Base-by-base conservation (phyloP, 2,797 vertebrate genomes). In the Ara ararauna region DNA sequence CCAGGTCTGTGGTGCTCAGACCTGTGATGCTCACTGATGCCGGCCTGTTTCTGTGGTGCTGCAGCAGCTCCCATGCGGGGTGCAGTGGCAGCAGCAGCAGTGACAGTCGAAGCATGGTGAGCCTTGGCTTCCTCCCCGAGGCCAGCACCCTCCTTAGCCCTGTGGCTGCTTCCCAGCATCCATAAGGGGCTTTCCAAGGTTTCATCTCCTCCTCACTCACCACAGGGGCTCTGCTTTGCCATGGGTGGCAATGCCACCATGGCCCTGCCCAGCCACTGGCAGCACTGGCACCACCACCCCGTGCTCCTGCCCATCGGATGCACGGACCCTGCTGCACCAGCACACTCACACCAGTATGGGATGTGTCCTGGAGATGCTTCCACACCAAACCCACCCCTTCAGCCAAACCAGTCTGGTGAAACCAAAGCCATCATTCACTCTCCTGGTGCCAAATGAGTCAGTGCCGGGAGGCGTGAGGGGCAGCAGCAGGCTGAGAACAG, bases 101-200 rank as follows among this genome's bases (percentile, higher is more conserved):
- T 10, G 17, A 30, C 32, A 58, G 58, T 38, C 38, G 48, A 11
- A 23, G 9, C 1, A 0, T 19, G 8, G 56, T 0, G 22, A 44
- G n/a, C 11, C 45, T 50, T 0, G 0, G 24, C 50, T 27, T 26
- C 18, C 51, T 44, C 30, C 13, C 2, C 1, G 17, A 51, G 73
- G 24, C 30, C 84, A 68, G 36, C 29, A 23, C 54, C 27, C 60
- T 62, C 42, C 58, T 51, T 13, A 5, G 60, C 56, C 32, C 54
- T 3, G 2, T 2, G 6, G 16, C n/a, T 45, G 51, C 58, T 83
- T 80, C 51, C 24, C 47, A 20, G 4, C 8, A 7, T 21, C 68
- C 61, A n/a, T 19, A 11, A 5, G 26, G 51, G 38, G 45, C 32
- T 38, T 38, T 38, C 38, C 38, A 38, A 38, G 38, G 38, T 38